Evolutionary conservation across 1,140 invertebrate genomes (phyloP).

Genomic region (Formica exsecta): DNA sequence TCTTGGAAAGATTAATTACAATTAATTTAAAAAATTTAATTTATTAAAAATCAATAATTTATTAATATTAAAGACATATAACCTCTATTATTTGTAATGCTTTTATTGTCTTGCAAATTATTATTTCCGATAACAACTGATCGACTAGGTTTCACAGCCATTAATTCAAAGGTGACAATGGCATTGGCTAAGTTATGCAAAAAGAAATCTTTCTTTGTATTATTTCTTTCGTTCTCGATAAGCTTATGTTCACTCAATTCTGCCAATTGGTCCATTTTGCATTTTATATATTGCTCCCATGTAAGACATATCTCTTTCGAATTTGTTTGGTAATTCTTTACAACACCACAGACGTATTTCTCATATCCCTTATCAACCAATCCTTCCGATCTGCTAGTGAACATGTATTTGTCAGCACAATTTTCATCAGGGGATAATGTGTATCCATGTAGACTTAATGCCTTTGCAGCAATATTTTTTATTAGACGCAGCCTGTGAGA

Average conservation of each 20-base stretch:
- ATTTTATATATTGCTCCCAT: conserved; percentile 81
- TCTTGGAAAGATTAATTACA: neutral
- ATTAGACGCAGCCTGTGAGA: conserved; percentile 82
- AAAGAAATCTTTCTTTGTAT: conserved; percentile 68
- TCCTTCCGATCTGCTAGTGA: conserved; percentile 85
- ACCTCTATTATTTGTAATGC: conserved; percentile 78
- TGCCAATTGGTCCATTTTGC: conserved; percentile 73
- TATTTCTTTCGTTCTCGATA: conserved; percentile 28
- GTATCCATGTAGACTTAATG: conserved; percentile 79
- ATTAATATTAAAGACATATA: conserved; percentile 62
- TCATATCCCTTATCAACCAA: conserved; percentile 70
- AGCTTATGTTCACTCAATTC: conserved; percentile 85
- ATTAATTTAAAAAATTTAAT: neutral
- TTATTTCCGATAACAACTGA: conserved; percentile 84
- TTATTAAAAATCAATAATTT: neutral
- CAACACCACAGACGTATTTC: conserved; percentile 85
- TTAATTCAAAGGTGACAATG: conserved; percentile 89
- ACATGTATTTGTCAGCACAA: conserved; percentile 78
- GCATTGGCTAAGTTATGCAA: conserved; percentile 87
- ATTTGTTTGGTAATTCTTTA: conserved; percentile 85
- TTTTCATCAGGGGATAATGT: conserved; percentile 65
- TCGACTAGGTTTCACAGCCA: conserved; percentile 88
- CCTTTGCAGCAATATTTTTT: conserved; percentile 81
- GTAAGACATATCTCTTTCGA: conserved; percentile 84
- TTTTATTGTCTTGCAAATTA: conserved; percentile 82